phyloP scores from a whole-genome alignment of 2,113 vertebrate genomes.

The Fulmarus glacialis region DNA sequence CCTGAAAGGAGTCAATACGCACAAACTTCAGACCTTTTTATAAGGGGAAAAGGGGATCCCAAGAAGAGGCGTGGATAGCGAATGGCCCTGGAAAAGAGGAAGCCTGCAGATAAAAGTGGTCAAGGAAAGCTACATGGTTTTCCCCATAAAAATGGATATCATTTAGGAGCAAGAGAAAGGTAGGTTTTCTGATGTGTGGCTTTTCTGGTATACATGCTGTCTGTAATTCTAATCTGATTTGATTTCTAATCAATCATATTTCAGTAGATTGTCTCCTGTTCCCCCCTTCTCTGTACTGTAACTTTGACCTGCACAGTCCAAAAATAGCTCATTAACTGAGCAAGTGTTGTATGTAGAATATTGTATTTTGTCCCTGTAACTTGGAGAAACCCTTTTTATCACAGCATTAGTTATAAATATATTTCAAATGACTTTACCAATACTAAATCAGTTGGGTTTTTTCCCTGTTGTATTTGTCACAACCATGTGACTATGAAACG shows the following conservation, averaged over 20 bases:
- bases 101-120: background rate
- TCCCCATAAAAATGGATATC: background rate
- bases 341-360: background rate
- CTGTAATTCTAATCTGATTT: background rate
- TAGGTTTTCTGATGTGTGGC: background rate
- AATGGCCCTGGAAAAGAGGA: background rate
- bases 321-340: background rate
- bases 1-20: background rate
- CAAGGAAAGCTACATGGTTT: background rate
- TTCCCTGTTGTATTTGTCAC: background rate
- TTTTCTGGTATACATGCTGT: background rate
- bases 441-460: background rate
- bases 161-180: background rate
- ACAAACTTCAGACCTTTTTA: background rate
- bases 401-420: background rate
- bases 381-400: background rate
- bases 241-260: background rate
- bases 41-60: background rate
- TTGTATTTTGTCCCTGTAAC: background rate
- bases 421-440: background rate
- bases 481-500: background rate
- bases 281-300: accelerated
- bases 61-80: accelerated
- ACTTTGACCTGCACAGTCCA: background rate
- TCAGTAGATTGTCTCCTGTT: background rate